Conservation (phyloP, 1,140 invertebrate species). For the Adelges cooleyi region DNA sequence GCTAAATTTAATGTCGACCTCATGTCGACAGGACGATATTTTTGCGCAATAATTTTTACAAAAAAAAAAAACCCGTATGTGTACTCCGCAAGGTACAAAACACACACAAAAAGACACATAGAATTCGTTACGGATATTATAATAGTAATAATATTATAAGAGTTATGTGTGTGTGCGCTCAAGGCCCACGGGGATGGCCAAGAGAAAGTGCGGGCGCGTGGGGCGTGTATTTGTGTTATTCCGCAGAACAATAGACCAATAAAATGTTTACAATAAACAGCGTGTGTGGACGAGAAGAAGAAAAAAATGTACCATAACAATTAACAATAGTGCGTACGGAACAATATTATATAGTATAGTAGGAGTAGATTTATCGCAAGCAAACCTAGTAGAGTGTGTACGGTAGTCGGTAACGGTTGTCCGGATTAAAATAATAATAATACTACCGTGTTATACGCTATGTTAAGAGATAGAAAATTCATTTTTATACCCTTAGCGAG, state of each 20-base stretch:
- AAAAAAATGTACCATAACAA: conserved; percentile 7
- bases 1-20: conserved; percentile 9
- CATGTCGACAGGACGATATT: neutral
- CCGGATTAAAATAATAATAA: neutral
- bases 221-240: neutral
- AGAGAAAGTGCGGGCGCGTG: conserved; percentile 15
- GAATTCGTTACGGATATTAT: too few species aligned
- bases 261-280: conserved; percentile 22
- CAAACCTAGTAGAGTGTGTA: neutral
- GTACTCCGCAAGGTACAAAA: too few species aligned
- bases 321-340: neutral
- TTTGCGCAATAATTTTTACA: conserved; percentile 21
- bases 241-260: neutral
- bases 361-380: conserved; percentile 2
- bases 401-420: conserved; percentile 10
- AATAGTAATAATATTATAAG: too few species aligned
- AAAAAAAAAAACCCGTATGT: too few species aligned
- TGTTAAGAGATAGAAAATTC: neutral
- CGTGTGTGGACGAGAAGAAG: neutral
- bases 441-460: too few species aligned
- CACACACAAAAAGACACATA: too few species aligned
- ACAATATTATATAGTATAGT: neutral
- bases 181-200: neutral
- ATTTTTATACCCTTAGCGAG: conserved; percentile 1
- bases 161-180: too few species aligned